phyloP scores from a whole-genome alignment of 2,797 vertebrate genomes.

The Erpetoichthys calabaricus region DNA sequence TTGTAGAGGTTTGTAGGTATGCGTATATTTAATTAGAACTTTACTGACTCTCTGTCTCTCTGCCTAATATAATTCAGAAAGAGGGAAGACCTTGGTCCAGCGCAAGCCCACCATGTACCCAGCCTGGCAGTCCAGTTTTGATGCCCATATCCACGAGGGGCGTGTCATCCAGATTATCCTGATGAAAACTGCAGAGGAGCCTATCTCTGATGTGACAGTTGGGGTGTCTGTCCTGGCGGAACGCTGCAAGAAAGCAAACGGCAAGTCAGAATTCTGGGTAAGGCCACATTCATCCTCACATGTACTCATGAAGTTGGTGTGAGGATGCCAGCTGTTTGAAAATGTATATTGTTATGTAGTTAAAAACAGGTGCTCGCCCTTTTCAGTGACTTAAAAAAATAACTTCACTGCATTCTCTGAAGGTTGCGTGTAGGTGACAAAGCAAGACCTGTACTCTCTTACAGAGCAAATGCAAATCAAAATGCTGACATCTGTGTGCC shows the following conservation, averaged over 20 bases:
- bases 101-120: slow-evolving; percentile 92
- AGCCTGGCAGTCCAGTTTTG: slow-evolving; percentile 75
- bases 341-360: too few species aligned
- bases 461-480: too few species aligned
- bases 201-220: slow-evolving; percentile 74
- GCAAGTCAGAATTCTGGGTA: slow-evolving; percentile 77
- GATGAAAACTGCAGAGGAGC: slow-evolving; percentile 73
- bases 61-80: slow-evolving; percentile 46
- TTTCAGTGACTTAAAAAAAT: too few species aligned
- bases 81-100: slow-evolving; percentile 85
- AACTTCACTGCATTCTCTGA: too few species aligned
- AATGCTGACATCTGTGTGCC: too few species aligned
- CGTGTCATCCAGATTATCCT: slow-evolving; percentile 82
- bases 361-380: too few species aligned
- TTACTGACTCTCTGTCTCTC: neutral
- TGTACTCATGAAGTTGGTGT: too few species aligned
- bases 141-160: slow-evolving; percentile 86
- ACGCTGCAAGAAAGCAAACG: slow-evolving; percentile 73
- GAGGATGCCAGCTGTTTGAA: too few species aligned
- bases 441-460: too few species aligned
- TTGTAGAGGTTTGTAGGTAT: too few species aligned
- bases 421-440: too few species aligned
- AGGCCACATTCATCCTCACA: slow-evolving; percentile 12
- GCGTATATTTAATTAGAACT: too few species aligned
- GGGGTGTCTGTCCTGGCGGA: slow-evolving; percentile 76